phyloP scores from a whole-genome alignment of 2,797 vertebrate species.

The Coregonus sp. region DNA sequence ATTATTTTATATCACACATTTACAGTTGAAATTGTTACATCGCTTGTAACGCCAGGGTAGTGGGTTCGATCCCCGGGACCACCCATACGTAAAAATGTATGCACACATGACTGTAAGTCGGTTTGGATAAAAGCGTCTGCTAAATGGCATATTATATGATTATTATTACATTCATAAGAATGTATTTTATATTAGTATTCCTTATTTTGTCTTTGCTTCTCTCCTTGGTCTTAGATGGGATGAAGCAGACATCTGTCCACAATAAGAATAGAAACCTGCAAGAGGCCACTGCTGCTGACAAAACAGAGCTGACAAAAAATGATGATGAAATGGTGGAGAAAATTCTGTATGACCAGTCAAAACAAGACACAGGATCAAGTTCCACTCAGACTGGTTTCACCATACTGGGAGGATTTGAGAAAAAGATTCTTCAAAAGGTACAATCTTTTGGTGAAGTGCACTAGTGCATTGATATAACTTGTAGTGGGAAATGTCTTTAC shows the following conservation, averaged over 20 bases:
- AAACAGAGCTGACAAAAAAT: background rate
- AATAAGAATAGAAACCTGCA: background rate
- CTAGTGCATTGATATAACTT: background rate
- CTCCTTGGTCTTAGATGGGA: background rate
- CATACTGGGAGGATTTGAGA: conserved; percentile 80
- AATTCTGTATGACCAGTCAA: background rate
- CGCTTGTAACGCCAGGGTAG: too few relatives aligned
- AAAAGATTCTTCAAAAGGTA: conserved; percentile 82
- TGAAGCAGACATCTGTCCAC: background rate
- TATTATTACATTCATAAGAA: background rate
- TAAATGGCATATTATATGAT: too few relatives aligned
- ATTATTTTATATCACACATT: background rate
- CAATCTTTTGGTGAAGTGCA: background rate
- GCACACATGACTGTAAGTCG: too few relatives aligned
- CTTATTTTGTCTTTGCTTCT: background rate
- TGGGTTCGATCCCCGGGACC: too few relatives aligned
- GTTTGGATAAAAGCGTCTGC: too few relatives aligned
- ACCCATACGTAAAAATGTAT: too few relatives aligned
- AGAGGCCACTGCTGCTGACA: background rate
- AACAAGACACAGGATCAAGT: conserved; percentile 24
- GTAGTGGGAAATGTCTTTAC: background rate
- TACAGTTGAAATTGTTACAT: background rate
- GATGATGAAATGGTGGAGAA: conserved; percentile 7
- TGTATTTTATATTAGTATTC: background rate
- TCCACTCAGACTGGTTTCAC: conserved; percentile 52